Evolutionary conservation across 2,888 invertebrate genomes (phyloP), one percentile per base, ranked within the genome.

Genomic region (Cotesia congregata): DNA sequence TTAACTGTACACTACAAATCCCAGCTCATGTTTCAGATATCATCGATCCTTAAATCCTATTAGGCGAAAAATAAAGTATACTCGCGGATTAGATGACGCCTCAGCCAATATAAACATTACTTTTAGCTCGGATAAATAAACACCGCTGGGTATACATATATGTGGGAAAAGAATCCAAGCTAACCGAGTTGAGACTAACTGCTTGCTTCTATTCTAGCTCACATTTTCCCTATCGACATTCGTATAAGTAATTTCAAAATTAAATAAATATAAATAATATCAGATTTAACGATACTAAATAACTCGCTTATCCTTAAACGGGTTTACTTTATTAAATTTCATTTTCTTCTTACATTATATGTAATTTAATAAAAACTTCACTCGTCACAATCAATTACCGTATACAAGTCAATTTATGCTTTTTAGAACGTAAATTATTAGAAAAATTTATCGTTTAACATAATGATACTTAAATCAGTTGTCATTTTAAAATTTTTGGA

Each of bases 1-100:
- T 17, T 62, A 62, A 62, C 20, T 62, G 17, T 17, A 17, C 17
- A 15, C 68, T 68, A 38, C 68, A 68, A 40, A 68, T 68, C 50
- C 17, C 68, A 17, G 65, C 65, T 65, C 65, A 65, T 72, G 30
- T 62, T 20, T n/a, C 65, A 64, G 40, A 62, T 41, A 72, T 72
- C 59, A 30, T 73, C 73, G 39, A 61, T 61, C 30, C 65, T 67
- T 50, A 73, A 73, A 73, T 73, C 73, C 67, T 30, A 67, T 67
- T 73, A 67, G 65, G 12, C 40, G 61, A 65, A 50, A 59, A 67
- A 73, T 70, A 65, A 73, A 73, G 50, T 50, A 50, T 12, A 9
- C 12, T 12, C 4, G 50, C 50, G 38, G 59, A 30, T 30, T 30
- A 30, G 30, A 39, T 61, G 38, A 17, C 60, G 15, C 38, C 60